These are phyloP conservation scores for Anser brachyrhynchus DNA, from an alignment of 2,113 vertebrate genomes.

Conservation along the genomic window DNA sequence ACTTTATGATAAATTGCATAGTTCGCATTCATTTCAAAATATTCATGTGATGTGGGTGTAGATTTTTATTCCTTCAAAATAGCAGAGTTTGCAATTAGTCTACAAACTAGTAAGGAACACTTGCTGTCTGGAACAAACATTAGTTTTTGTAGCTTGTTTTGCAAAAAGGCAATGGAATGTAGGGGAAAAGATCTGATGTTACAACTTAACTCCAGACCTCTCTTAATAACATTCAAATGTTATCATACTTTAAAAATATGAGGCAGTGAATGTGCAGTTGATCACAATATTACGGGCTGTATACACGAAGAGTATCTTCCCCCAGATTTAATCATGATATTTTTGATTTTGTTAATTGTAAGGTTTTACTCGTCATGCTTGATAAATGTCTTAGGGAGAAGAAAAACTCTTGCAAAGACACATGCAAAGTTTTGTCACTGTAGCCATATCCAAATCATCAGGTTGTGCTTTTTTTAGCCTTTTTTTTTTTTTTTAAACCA, in stretches of 20 bases:
- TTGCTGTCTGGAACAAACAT: neutral
- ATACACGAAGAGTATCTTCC: neutral
- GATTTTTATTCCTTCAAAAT: neutral
- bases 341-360: neutral
- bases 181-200: neutral
- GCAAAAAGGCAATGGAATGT: neutral
- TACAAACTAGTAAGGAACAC: neutral
- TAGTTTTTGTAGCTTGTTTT: neutral
- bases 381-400: neutral
- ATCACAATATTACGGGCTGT: neutral
- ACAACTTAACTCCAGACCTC: neutral
- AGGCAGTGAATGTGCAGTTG: neutral
- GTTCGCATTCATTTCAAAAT: neutral
- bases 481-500: neutral
- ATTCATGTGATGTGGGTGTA: neutral
- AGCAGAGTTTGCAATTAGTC: neutral
- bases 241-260: neutral
- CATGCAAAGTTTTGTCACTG: neutral
- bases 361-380: neutral
- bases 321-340: neutral
- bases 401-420: neutral
- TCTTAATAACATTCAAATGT: neutral
- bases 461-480: neutral
- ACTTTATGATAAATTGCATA: neutral
- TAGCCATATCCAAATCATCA: neutral